These are phyloP conservation scores for Adelges cooleyi DNA, from an alignment of 1,140 invertebrate species.

Conservation along the genomic window DNA sequence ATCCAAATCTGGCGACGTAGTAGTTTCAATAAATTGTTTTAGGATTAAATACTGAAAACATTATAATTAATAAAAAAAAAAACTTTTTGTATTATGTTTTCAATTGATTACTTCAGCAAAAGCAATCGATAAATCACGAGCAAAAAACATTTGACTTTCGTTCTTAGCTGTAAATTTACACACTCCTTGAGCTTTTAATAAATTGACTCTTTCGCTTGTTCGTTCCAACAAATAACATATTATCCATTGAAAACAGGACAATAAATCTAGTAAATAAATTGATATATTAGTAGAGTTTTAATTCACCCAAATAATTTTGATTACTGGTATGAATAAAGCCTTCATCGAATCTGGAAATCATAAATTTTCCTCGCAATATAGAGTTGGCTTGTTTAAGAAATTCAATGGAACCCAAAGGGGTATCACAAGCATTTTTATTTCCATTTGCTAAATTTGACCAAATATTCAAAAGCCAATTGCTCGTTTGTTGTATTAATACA, in stretches of 20 bases:
- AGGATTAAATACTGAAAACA: conserved; percentile 34
- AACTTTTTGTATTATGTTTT: no score
- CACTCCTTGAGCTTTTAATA: conserved; percentile 44
- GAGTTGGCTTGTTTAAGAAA: conserved; percentile 46
- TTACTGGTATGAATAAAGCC: conserved; percentile 33
- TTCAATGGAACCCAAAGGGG: conserved; percentile 50
- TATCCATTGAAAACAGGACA: conserved; percentile 69
- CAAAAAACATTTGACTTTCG: conserved; percentile 70
- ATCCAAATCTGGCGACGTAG: conserved; percentile 27
- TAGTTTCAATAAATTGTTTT: conserved; percentile 32
- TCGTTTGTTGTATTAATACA: conserved; percentile 85
- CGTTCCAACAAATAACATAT: conserved; percentile 62
- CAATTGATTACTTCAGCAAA: conserved; percentile 53
- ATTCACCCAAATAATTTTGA: background rate
- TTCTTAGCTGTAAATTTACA: conserved; percentile 63
- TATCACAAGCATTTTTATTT: conserved; percentile 42
- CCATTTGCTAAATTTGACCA: conserved; percentile 30
- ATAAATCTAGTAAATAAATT: conserved; percentile 49
- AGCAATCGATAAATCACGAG: conserved; percentile 57
- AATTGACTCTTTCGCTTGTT: conserved; percentile 52
- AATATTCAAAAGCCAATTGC: conserved; percentile 59
- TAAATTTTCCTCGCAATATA: conserved; percentile 45
- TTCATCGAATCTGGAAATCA: conserved; percentile 38
- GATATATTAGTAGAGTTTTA: background rate
- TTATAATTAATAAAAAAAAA: no score